These are phyloP conservation scores for Globia sparganii DNA, from an alignment of 2,888 invertebrate genomes.

Conservation along the genomic window DNA sequence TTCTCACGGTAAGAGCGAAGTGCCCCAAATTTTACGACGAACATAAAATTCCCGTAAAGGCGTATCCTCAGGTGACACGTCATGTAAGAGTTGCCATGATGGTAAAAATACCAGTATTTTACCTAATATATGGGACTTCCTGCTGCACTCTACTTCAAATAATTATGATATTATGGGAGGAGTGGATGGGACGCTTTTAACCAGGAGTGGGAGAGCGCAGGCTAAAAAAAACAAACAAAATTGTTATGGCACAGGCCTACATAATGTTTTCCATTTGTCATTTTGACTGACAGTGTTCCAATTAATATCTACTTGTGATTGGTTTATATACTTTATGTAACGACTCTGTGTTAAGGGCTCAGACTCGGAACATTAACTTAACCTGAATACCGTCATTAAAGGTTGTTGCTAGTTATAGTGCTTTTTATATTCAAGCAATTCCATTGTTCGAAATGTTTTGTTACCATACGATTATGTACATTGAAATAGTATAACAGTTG, in stretches of 20 bases:
- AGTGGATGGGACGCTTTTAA: too few species aligned
- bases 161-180: neutral
- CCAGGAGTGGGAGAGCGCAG: neutral
- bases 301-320: neutral
- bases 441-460: neutral
- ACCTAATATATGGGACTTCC: slow-evolving; percentile 13
- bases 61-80: slow-evolving; percentile 40
- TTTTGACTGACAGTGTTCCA: neutral
- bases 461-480: neutral
- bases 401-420: slow-evolving; percentile 19
- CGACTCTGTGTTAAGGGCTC: neutral
- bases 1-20: slow-evolving; percentile 36
- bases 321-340: neutral
- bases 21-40: slow-evolving; percentile 62
- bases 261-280: neutral
- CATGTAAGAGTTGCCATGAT: slow-evolving; percentile 16
- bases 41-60: slow-evolving; percentile 62
- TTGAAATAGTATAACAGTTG: slow-evolving; percentile 7
- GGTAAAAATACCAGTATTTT: slow-evolving; percentile 27
- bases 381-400: slow-evolving; percentile 28
- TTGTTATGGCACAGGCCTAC: neutral
- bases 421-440: slow-evolving; percentile 18
- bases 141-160: neutral
- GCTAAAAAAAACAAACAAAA: neutral
- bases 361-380: neutral